Evolutionary conservation across 2,797 vertebrate species (phyloP).

Genomic region (Champsocephalus gunnari): DNA sequence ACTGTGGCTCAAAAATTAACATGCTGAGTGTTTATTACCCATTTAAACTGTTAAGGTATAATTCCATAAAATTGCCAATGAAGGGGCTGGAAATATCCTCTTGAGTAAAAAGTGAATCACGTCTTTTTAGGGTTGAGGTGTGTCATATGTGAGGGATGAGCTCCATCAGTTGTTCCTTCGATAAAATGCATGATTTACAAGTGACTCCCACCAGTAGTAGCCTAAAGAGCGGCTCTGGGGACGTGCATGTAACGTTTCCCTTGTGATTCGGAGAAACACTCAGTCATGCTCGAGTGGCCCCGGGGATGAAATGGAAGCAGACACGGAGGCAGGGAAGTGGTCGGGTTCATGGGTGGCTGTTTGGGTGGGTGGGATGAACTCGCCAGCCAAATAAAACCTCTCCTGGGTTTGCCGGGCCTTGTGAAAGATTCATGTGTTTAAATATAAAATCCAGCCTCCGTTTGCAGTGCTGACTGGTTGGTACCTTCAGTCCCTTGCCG

Average conservation of each 20-base stretch:
- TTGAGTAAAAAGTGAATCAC: not conserved
- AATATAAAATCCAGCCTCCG: slow-evolving; percentile 54
- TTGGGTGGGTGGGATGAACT: slow-evolving; percentile 47
- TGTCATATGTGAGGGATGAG: not conserved
- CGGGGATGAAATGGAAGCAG: slow-evolving; percentile 66
- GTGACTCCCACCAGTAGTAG: slow-evolving; percentile 10
- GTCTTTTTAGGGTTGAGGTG: not conserved
- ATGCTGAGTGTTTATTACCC: not conserved
- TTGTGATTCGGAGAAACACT: slow-evolving; percentile 52
- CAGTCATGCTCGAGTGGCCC: slow-evolving; percentile 67
- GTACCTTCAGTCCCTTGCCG: slow-evolving; percentile 3
- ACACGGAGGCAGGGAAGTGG: slow-evolving; percentile 31
- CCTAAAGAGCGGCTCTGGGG: slow-evolving; percentile 28
- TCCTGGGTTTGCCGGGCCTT: slow-evolving; percentile 38
- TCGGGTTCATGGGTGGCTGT: slow-evolving; percentile 30
- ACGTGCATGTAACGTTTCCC: slow-evolving; percentile 36
- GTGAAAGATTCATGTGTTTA: slow-evolving; percentile 78
- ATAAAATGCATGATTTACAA: slow-evolving; percentile 50
- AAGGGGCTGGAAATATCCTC: not conserved
- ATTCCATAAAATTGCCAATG: not conserved
- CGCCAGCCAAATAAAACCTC: slow-evolving; percentile 22
- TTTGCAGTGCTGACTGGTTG: slow-evolving; percentile 26
- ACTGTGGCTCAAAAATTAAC: not conserved
- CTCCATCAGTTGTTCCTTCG: slow-evolving; percentile 18
- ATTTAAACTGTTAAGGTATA: not conserved